Conservation (phyloP, 2,113 vertebrate genomes). For the Heterotis niloticus region DNA sequence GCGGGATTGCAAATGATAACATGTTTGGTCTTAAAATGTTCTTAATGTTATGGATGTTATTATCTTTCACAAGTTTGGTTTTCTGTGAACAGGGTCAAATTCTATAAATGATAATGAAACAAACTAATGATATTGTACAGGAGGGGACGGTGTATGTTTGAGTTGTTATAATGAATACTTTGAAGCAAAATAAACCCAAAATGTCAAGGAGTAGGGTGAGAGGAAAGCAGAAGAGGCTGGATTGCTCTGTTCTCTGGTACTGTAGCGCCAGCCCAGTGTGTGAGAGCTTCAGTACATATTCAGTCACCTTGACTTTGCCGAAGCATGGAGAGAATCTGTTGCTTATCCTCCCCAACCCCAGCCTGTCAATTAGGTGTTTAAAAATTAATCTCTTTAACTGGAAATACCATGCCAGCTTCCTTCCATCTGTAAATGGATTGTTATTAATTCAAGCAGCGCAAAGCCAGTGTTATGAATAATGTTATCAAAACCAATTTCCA, state of each 20-base stretch:
- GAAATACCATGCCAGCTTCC: slow-evolving; percentile 71
- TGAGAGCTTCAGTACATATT: slow-evolving; percentile 41
- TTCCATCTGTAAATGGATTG: slow-evolving; percentile 74
- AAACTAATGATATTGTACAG: too few relatives aligned
- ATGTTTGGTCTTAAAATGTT: background rate
- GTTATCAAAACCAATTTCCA: slow-evolving; percentile 78
- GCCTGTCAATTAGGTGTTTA: slow-evolving; percentile 77
- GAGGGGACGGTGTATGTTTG: slow-evolving; percentile 57
- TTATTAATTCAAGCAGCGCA: slow-evolving; percentile 71
- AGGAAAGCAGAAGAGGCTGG: background rate
- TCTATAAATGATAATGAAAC: too few relatives aligned
- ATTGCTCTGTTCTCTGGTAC: background rate
- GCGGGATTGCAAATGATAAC: slow-evolving; percentile 33
- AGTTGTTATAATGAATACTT: slow-evolving; percentile 69
- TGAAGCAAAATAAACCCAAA: slow-evolving; percentile 52
- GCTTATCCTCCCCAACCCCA: slow-evolving; percentile 70
- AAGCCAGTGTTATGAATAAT: slow-evolving; percentile 74
- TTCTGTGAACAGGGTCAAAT: background rate
- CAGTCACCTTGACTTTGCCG: slow-evolving; percentile 79
- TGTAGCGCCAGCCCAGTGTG: slow-evolving; percentile 11
- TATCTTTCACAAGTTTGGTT: background rate
- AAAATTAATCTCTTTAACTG: slow-evolving; percentile 81
- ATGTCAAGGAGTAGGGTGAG: background rate
- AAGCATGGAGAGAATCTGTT: slow-evolving; percentile 63
- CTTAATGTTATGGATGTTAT: background rate